Evolutionary conservation across 2,113 vertebrate species (phyloP).

Genomic region (Leptobrachium leishanense): DNA sequence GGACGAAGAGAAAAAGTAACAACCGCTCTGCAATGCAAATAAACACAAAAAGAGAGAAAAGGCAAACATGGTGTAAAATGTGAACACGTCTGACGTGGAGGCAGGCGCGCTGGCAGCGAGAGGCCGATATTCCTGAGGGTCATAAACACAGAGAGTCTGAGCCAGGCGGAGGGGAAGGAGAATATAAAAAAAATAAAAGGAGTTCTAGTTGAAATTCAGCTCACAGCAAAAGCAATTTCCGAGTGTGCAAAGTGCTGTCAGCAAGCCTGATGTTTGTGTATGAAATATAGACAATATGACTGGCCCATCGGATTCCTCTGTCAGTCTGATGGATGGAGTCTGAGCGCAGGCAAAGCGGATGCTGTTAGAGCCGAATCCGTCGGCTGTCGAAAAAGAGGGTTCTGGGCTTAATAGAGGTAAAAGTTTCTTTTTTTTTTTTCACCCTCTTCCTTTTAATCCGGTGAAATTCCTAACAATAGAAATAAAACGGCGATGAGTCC

Average conservation of each 20-base stretch:
- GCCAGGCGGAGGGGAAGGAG: conserved; percentile 58
- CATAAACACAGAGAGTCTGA: conserved; percentile 69
- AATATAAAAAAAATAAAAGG: conserved; percentile 50
- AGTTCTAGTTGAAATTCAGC: conserved; percentile 86
- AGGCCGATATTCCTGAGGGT: conserved; percentile 74
- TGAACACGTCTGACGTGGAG: conserved; percentile 62
- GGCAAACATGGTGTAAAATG: conserved; percentile 65
- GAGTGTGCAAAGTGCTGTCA: conserved; percentile 95
- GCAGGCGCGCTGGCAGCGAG: conserved; percentile 65
- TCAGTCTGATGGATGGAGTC: conserved; percentile 95
- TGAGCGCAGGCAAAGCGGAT: conserved; percentile 77
- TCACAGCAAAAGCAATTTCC: conserved; percentile 97
- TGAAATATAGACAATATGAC: conserved; percentile 95
- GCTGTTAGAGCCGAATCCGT: conserved; percentile 75
- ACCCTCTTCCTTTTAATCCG: conserved; percentile 65
- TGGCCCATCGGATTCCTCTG: conserved; percentile 90
- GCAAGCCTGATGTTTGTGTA: conserved; percentile 91
- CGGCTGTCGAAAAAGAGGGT: conserved; percentile 69
- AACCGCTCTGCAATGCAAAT: conserved; percentile 67
- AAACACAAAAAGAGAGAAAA: conserved; percentile 57
- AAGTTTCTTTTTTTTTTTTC: conserved; percentile 54
- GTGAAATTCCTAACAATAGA: conserved; percentile 66
- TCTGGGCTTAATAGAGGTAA: conserved; percentile 72
- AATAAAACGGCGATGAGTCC: conserved; percentile 54
- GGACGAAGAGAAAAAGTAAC: conserved; percentile 56